Evolutionary conservation across 2,888 invertebrate genomes (phyloP), one percentile per base, ranked within the genome.

Genomic region (Nysson spinosus): DNA sequence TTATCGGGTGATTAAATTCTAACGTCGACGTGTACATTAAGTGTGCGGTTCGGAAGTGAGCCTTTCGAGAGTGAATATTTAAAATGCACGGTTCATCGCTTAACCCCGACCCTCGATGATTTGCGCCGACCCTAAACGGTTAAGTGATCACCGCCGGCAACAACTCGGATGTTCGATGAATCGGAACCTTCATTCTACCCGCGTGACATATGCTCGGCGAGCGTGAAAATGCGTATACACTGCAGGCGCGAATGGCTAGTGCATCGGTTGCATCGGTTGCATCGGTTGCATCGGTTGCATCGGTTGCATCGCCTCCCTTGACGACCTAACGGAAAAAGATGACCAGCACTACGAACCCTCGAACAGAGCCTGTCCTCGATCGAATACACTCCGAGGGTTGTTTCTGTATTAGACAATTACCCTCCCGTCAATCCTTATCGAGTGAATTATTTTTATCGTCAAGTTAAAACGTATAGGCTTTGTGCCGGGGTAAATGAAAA

Each of bases 121-220:
- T 54, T 47, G 61, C 24, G 49, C 26, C 62, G 56, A 62, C 56
- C 72, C 69, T 60, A 72, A 68, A 72, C 56, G 64, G 52, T 61
- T 64, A 67, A 71, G 52, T 66, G 73, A 69, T 66, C 69, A 51
- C 32, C 60, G 51, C 55, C 60, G 60, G 50, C 55, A 66, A 70
- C 63, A 60, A 50, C 63, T 66, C 65, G 57, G 65, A n/a, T 69
- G 75, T 63, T 72, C 75, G 63, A 77, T 77, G 75, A 79, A 77
- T 77, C 66, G 77, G 77, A 77, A 77, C 76, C 51, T 56, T 79
- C 63, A 64, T 64, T 72, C 72, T 55, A 72, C 68, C 65, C 60
- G 57, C 68, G 69, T 68, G 75, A 77, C 79, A 75, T 77, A 79
- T 77, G 77, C 60, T 75, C 65, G 69, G 57, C 56, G 75, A 75